Evolutionary conservation across 2,113 vertebrate species (phyloP).

Genomic region (Gulo gulo): DNA sequence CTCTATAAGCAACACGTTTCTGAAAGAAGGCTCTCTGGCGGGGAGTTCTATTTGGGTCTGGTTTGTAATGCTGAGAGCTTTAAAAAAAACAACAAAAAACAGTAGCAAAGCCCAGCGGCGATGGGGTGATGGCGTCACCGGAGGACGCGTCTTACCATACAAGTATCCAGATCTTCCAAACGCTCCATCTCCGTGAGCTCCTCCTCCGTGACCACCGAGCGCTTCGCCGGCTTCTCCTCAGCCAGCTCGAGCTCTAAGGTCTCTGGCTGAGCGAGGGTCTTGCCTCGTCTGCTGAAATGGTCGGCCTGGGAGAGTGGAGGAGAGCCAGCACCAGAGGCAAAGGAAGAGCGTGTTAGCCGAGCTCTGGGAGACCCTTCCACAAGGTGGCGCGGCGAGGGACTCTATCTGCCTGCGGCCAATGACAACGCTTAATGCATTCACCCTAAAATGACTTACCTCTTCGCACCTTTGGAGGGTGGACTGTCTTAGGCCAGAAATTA

Average conservation of each 20-base stretch:
- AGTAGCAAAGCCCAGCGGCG: rapidly evolving
- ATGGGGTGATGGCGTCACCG: not conserved
- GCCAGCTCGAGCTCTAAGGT: slow-evolving; percentile 88
- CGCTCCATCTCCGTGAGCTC: slow-evolving; percentile 93
- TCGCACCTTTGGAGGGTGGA: not conserved
- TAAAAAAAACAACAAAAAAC: not conserved
- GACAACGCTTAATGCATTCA: not conserved
- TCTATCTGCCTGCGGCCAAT: rapidly evolving
- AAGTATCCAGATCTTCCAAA: slow-evolving; percentile 94
- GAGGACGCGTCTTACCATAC: slow-evolving; percentile 89
- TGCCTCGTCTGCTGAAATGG: slow-evolving; percentile 90
- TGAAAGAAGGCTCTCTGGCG: rapidly evolving
- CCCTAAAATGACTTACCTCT: not conserved
- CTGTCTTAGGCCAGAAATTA: not conserved
- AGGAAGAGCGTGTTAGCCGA: too few species aligned
- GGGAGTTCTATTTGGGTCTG: not conserved
- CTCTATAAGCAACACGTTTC: not conserved
- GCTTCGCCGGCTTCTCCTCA: slow-evolving; percentile 89
- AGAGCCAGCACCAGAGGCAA: not conserved
- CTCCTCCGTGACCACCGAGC: slow-evolving; percentile 82
- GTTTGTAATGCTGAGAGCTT: not conserved
- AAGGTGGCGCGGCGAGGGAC: rapidly evolving
- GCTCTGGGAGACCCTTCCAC: not conserved
- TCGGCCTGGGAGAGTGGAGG: slow-evolving; percentile 85
- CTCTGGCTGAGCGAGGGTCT: slow-evolving; percentile 88